Percentiles rank a stretch among this genome's conserved stretches.
These are phyloP conservation scores for Eupithecia inturbata DNA, from an alignment of 2,888 invertebrate species.

Conservation along the genomic window DNA sequence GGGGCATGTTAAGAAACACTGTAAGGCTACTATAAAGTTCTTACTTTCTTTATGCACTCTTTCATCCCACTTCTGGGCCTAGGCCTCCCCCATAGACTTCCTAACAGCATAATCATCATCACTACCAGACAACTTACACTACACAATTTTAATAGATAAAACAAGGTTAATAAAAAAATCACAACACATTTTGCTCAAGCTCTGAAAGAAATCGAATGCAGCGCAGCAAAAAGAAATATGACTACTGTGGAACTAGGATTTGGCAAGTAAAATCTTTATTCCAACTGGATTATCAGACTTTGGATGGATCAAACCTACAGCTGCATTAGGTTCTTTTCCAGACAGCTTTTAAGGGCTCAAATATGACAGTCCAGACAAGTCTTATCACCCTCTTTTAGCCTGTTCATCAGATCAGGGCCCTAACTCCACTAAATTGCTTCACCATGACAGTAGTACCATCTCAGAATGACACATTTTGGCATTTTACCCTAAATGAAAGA, in stretches of 20 bases:
- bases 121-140: background rate
- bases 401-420: background rate
- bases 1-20: background rate
- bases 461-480: too few relatives aligned
- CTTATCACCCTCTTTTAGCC: background rate
- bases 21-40: background rate
- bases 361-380: background rate
- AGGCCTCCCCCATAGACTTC: background rate
- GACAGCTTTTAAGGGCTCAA: background rate
- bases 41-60: background rate
- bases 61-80: background rate
- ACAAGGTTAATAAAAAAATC: background rate
- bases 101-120: background rate
- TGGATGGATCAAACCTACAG: background rate
- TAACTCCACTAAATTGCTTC: too few relatives aligned
- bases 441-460: too few relatives aligned
- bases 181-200: background rate
- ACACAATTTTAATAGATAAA: background rate
- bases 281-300: background rate
- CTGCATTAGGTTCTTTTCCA: background rate
- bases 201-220: background rate
- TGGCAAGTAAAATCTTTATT: background rate
- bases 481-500: too few relatives aligned
- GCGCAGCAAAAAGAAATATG: background rate
- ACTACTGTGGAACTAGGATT: background rate